Evolutionary conservation across 2,797 vertebrate genomes (phyloP), one percentile per base, ranked within the genome.

Genomic region (Mus caroli): DNA sequence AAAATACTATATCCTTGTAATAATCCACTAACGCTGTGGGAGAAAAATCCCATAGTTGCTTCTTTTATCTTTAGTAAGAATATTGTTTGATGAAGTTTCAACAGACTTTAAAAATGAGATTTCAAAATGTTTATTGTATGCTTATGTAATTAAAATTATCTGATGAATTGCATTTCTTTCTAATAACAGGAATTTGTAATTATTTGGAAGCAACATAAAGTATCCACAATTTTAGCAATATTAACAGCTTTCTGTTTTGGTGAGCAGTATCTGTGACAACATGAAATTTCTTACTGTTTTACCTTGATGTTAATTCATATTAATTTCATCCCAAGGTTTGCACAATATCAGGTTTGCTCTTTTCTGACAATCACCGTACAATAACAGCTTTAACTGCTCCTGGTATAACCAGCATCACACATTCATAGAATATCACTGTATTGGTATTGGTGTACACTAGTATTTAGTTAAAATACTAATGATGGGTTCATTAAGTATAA

Each of bases 71-170:
- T 26, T 26, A 84, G 40, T 28, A 2, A 5, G 28, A 46, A 31
- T 20, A 80, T 3, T 64, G 6, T 20, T 64, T 13, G 17, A n/a
- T 86, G 75, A 77, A 92, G 52, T 22, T 82, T 1, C 34, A 28
- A 40, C 15, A 87, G 3, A 89, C 34, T 73, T 94, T 92, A 52
- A 95, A 78, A 6, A 37, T 58, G n/a, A 92, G 9, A 75, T 88
- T 50, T 75, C 2, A 54, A 64, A 86, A 73, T 10, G 34, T 56
- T 60, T n/a, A 34, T n/a, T 86, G 62, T 43, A 43, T 20, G n/a
- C 43, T 62, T 84, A 52, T 87, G 28, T 52, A 88, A 34, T 1
- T 37, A 85, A 62, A 17, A 73, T 11, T 84, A 54, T 79, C 0
- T 56, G 69, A 71, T 52, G 54, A 43, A 62, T 37, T 2, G 28